These are phyloP conservation scores for Microplitis demolitor DNA, from an alignment of 1,140 invertebrate species.

Conservation along the genomic window DNA sequence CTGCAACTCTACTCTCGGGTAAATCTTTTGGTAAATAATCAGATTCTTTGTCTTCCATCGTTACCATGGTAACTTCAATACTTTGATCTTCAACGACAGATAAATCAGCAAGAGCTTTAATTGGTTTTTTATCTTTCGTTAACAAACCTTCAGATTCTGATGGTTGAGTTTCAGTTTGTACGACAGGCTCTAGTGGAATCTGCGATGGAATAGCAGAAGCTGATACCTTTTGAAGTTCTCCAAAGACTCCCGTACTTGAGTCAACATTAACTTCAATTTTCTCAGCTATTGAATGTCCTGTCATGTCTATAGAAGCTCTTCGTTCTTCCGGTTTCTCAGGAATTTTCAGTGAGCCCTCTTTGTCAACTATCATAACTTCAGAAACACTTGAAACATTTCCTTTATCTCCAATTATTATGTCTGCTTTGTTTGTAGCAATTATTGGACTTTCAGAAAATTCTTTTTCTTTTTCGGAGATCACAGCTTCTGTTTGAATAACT, in stretches of 20 bases:
- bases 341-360: conserved; percentile 54
- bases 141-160: conserved; percentile 51
- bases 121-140: conserved; percentile 39
- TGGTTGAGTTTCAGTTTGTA: conserved; percentile 46
- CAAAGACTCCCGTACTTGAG: conserved; percentile 47
- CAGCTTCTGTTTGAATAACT: conserved; percentile 58
- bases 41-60: conserved; percentile 60
- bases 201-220: conserved; percentile 45
- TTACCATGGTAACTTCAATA: conserved; percentile 49
- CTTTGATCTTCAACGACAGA: conserved; percentile 48
- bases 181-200: conserved; percentile 47
- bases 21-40: conserved; percentile 45
- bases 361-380: conserved; percentile 59
- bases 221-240: conserved; percentile 40
- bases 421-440: conserved; percentile 51
- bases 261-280: conserved; percentile 56
- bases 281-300: conserved; percentile 55
- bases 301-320: conserved; percentile 50
- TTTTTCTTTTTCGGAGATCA: conserved; percentile 62
- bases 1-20: conserved; percentile 47
- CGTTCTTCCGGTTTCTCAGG: conserved; percentile 48
- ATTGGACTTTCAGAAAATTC: conserved; percentile 49
- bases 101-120: conserved; percentile 46
- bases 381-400: conserved; percentile 55
- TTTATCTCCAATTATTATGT: conserved; percentile 53